Base-by-base conservation (phyloP, 2,113 vertebrate species). In the Sterna hirundo region DNA sequence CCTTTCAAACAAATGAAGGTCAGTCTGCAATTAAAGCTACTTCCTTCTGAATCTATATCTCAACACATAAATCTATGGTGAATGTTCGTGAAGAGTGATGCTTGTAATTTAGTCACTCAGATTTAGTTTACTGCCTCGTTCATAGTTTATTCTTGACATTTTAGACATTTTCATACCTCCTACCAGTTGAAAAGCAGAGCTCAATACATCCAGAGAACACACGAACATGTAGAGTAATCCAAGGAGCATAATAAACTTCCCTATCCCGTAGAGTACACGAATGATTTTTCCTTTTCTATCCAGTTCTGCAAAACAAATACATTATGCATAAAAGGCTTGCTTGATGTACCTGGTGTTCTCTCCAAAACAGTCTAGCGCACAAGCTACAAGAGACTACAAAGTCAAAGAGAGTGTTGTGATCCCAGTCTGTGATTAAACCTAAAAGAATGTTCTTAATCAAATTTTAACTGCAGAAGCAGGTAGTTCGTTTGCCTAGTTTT, bases 171-270 rank as follows among this genome's bases (percentile, higher is more conserved):
- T 64, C 98, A 11, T 98, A 99, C 99, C 99, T 99, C 99, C 99
- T 18, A 99, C 99, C 6, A 99, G 98, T 95, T 99, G 99, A 97
- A 99, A 99, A 47, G 99, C 99, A 4, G 99, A 99, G 88, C 99
- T 99, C 93, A 99, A 98, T 6, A 99, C 70, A 46, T 99, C 99
- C 98, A 99, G 97, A 8, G 99, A 99, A 87, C 99, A 99, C 42
- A 99, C 99, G 1, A 99, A 99, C 80, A 99, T 40, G 97, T 99
- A 99, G 83, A 99, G 99, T 22, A 99, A 98, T 20, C 98, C 98
- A n/a, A 99, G 96, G 10, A 99, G 97, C 84, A 98, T 52, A 30
- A 98, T 22, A 4, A 98, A 55, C 95, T 99, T 99, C 71, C 97
- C 83, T 15, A 99, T 70, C 1, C 94, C 97, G 4, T 86, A 97